Evolutionary conservation across 2,113 vertebrate species (phyloP), one percentile per base, ranked within the genome.

Genomic region (Amblyopsis rosae): DNA sequence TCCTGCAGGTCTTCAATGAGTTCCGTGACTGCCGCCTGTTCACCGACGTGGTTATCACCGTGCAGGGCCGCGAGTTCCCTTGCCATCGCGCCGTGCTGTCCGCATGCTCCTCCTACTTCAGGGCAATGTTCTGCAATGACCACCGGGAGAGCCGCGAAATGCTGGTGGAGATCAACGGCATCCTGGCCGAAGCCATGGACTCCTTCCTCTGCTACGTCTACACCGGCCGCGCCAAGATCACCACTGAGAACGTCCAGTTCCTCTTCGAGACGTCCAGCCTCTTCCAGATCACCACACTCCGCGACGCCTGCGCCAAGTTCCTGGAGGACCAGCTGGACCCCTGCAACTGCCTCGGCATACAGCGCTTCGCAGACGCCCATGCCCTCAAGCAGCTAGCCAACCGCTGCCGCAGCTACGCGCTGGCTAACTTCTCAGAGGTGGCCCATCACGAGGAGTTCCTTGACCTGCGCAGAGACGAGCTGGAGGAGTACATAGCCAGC

Each of bases 281-380:
- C 77, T 99, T 99, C 86, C 98, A 99, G 91, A 99, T 99, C 51
- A 83, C 86, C 4, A 93, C 95, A 0, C 79, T 99, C 65, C 95
- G 98, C 0, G 96, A 98, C 0, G 98, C 96, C 16, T 99, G 98
- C 1, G 97, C 97, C 76, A 98, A 98, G 76, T 99, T 99, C 87
- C 89, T 99, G 67, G 98, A 99, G 83, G 96, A 98, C 70, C 98
- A 99, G 77, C 92, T 99, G 75, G 97, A 99, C 81, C 96, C 97
- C 0, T 99, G 97, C 91, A 99, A 99, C 58, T 99, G 96, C 86
- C 89, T 99, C 76, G 98, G 97, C 66, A 98, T 99, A 89, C 96
- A 98, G 90, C 95, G 94, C 70, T 99, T 99, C 16, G 97, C 96
- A 0, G 96, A 98, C 1, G 93, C 95, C 0, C 97, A 99, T 83